phyloP scores from a whole-genome alignment of 1,140 invertebrate genomes.

The Conus betulinus region DNA sequence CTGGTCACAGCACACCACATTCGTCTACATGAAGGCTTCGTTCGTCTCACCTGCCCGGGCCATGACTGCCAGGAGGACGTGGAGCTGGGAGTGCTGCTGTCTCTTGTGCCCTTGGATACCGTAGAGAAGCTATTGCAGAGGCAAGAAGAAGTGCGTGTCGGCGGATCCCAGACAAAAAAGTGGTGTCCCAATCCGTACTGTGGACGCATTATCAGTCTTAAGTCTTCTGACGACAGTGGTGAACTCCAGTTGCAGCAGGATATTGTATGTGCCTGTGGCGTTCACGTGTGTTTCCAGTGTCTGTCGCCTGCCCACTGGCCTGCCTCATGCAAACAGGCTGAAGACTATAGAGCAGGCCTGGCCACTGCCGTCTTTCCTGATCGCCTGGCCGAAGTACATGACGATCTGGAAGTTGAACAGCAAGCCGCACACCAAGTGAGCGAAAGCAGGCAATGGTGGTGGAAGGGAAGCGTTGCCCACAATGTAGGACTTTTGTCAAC shows the following conservation, averaged over 20 bases:
- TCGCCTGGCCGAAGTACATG: slow-evolving; percentile 6
- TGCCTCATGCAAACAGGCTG: slow-evolving; percentile 18
- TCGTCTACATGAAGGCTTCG: slow-evolving; percentile 20
- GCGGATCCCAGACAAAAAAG: slow-evolving; percentile 26
- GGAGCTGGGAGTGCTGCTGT: slow-evolving; percentile 28
- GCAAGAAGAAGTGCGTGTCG: slow-evolving; percentile 4
- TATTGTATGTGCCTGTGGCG: slow-evolving; percentile 26
- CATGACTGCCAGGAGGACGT: slow-evolving; percentile 35
- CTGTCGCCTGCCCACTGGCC: slow-evolving; percentile 27
- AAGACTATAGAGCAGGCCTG: background rate
- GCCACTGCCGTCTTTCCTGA: slow-evolving; percentile 7
- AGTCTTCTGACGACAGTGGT: background rate
- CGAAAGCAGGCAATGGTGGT: slow-evolving; percentile 5
- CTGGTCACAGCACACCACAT: slow-evolving; percentile 34
- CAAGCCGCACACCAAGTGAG: too few species aligned
- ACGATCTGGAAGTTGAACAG: background rate
- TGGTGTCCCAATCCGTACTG: slow-evolving; percentile 42
- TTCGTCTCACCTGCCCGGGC: slow-evolving; percentile 37
- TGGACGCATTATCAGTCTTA: slow-evolving; percentile 30
- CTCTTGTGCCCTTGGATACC: slow-evolving; percentile 23
- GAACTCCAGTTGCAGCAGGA: slow-evolving; percentile 3
- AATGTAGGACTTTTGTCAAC: slow-evolving; percentile 17
- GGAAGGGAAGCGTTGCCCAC: slow-evolving; percentile 33
- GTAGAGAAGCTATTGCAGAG: slow-evolving; percentile 27
- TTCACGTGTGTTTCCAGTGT: slow-evolving; percentile 31